These are phyloP conservation scores for Tenualosa ilisha DNA, from an alignment of 2,797 vertebrate genomes.

Conservation along the genomic window DNA sequence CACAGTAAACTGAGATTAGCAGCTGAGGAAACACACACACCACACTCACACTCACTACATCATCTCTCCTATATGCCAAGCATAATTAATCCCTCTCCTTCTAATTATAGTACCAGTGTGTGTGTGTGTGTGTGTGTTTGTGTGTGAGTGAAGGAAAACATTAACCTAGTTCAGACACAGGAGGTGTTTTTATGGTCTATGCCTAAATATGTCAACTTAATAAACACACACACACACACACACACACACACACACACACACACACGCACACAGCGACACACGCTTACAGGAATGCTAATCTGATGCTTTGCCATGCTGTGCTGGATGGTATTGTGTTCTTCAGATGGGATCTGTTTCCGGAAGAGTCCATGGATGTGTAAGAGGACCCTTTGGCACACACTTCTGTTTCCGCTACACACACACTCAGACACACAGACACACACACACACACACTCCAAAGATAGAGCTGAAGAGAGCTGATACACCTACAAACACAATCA, in stretches of 20 bases:
- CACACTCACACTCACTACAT: neutral
- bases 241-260: neutral
- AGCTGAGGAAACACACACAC: neutral
- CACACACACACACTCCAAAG: neutral
- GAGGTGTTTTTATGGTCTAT: neutral
- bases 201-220: neutral
- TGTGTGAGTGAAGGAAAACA: neutral
- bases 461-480: neutral
- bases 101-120: constrained; percentile 1
- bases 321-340: constrained; percentile 11
- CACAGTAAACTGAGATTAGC: neutral
- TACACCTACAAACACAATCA: constrained; percentile 31
- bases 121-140: neutral
- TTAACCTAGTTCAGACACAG: neutral
- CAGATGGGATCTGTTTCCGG: constrained; percentile 63
- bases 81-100: constrained; percentile 14
- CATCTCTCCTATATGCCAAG: neutral
- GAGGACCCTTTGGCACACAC: constrained; percentile 52
- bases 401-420: constrained; percentile 1
- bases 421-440: neutral
- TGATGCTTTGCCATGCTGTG: neutral
- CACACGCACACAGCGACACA: neutral
- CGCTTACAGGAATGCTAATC: neutral
- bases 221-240: neutral
- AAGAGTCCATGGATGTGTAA: constrained; percentile 66